phyloP scores from a whole-genome alignment of 2,888 invertebrate genomes.

The Ypsolopha sequella region DNA sequence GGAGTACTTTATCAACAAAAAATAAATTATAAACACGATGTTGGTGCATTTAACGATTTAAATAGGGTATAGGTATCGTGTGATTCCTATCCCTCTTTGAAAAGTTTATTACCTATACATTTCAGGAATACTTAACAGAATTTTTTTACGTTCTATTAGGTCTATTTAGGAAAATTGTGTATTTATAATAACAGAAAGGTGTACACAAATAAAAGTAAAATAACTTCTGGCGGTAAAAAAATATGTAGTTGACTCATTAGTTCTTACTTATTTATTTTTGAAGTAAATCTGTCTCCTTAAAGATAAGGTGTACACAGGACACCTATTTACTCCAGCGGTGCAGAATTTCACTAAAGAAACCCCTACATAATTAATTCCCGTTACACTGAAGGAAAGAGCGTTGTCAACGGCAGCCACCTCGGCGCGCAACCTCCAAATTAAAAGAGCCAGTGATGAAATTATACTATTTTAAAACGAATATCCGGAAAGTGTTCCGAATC shows the following conservation, averaged over 20 bases:
- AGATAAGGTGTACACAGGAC: too few species aligned
- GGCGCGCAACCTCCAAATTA: not conserved
- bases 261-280: too few species aligned
- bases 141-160: too few species aligned
- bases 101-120: not conserved
- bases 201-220: too few species aligned
- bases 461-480: too few species aligned
- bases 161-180: too few species aligned
- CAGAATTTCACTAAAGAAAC: slow-evolving; percentile 1
- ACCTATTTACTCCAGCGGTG: slow-evolving; percentile 5
- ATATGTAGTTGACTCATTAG: too few species aligned
- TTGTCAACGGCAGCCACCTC: slow-evolving; percentile 21
- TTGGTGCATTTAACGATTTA: slow-evolving; percentile 21
- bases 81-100: not conserved
- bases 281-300: too few species aligned
- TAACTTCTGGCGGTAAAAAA: too few species aligned
- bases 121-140: not conserved
- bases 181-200: too few species aligned
- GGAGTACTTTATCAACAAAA: slow-evolving; percentile 52
- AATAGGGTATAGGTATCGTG: not conserved
- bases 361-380: slow-evolving; percentile 17
- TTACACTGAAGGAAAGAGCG: slow-evolving; percentile 13
- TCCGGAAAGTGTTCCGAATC: too few species aligned
- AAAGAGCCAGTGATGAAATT: too few species aligned
- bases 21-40: slow-evolving; percentile 40